Base-by-base conservation (phyloP, 2,888 invertebrate genomes). In the Microctonus hyperodae region DNA sequence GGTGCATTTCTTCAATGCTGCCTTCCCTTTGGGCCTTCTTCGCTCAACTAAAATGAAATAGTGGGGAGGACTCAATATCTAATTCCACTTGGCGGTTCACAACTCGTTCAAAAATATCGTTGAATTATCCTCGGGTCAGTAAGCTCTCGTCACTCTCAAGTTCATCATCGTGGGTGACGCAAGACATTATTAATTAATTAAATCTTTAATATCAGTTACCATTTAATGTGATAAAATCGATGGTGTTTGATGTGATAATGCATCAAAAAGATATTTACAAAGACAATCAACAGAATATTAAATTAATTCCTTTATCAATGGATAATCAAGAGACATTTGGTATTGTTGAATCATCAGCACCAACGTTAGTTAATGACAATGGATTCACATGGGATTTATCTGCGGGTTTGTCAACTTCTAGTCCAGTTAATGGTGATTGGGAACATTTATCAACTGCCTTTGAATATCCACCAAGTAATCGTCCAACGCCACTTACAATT, bases 371-470 rank as follows among this genome's bases (percentile, higher is more conserved):
- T 37, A 67, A 16, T n/a, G 68, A 65, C 35, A 69, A 71, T 16
- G 72, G 72, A 20, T 72, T 73, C 16, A 76, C 72, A 37, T 82
- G 81, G 80, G 70, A 64, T 71, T n/a, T 74, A 0, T 75, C 75
- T n/a, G 71, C 74, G 6, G 51, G 72, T 11, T 37, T 74, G 16
- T 53, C 68, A 23, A 59, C 73, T 56, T 71, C 75, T 20, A 72
- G 73, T n/a, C 64, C 74, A 0, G 59, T 67, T 6, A 78, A 76
- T 5, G 71, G 63, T 4, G 80, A 80, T 20, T 81, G 80, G 81
- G 78, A 79, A 0, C 78, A 79, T 37, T 58, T n/a, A n/a, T n/a
- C 79, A 28, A 74, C 75, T 7, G 72, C 75, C 2, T 79, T 82
- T 35, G 79, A 78, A 57, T 78, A 79, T 68, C 75, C 81, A 9